phyloP scores from a whole-genome alignment of 2,888 invertebrate species.

The Drosophila antonietae region DNA sequence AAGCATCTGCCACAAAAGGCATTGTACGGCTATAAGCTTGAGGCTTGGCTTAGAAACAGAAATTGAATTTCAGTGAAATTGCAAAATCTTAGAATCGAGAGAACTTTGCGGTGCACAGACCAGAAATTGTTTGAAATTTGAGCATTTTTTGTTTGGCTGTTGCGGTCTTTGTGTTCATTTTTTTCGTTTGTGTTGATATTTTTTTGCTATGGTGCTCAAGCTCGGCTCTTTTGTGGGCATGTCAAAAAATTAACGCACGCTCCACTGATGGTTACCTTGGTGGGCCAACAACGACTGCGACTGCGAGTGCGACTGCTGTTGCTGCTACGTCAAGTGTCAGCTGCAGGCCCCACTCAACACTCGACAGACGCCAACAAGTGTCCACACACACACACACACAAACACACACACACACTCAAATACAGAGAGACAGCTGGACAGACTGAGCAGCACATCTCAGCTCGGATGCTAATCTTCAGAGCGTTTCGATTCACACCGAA shows the following conservation, averaged over 20 bases:
- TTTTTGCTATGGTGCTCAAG: slow-evolving; percentile 18
- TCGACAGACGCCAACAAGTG: slow-evolving; percentile 41
- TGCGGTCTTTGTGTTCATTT: neutral
- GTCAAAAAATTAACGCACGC: slow-evolving; percentile 47
- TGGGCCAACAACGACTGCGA: slow-evolving; percentile 39
- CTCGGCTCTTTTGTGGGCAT: slow-evolving; percentile 37
- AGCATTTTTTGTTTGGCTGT: neutral
- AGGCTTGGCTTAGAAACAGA: slow-evolving; percentile 5
- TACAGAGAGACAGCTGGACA: slow-evolving; percentile 11
- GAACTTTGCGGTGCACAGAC: slow-evolving; percentile 43
- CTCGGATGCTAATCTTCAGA: slow-evolving; percentile 52
- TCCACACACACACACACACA: slow-evolving; percentile 9
- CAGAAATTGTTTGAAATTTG: slow-evolving; percentile 52
- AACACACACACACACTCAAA: slow-evolving; percentile 9
- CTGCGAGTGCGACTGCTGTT: slow-evolving; percentile 17
- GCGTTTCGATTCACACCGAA: slow-evolving; percentile 39
- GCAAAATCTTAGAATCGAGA: slow-evolving; percentile 40
- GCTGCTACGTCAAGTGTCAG: slow-evolving; percentile 57
- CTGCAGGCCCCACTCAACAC: slow-evolving; percentile 24
- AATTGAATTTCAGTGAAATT: slow-evolving; percentile 40
- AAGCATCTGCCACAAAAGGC: slow-evolving; percentile 37
- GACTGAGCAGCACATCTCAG: slow-evolving; percentile 41
- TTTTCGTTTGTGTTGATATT: no score
- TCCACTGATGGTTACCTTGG: slow-evolving; percentile 66
- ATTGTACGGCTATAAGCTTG: neutral